These are phyloP conservation scores for Silurus meridionalis DNA, from an alignment of 2,113 vertebrate genomes.

Conservation along the genomic window DNA sequence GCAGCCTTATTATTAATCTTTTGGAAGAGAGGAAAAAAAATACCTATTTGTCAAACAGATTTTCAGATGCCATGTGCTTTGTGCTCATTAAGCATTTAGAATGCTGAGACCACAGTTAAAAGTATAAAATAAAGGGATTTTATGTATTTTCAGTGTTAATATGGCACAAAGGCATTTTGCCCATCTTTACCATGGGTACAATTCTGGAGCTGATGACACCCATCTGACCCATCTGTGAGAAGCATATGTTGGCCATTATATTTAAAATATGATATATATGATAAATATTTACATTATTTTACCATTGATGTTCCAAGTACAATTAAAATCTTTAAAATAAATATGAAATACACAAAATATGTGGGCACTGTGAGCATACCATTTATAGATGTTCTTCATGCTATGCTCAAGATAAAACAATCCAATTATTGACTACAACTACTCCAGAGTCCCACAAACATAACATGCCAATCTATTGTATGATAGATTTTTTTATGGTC, in stretches of 20 bases:
- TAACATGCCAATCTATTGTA: background rate
- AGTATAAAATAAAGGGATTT: background rate
- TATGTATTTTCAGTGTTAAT: background rate
- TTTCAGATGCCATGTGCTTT: background rate
- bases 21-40: background rate
- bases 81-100: background rate
- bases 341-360: background rate
- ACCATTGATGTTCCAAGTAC: too few species aligned
- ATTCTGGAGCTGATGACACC: background rate
- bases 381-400: background rate
- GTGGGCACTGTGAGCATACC: background rate
- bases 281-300: too few species aligned
- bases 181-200: background rate
- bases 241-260: background rate
- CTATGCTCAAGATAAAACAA: background rate
- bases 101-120: background rate
- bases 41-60: background rate
- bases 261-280: background rate
- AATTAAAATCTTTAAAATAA: background rate
- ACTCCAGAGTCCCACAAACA: background rate
- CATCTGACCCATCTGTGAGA: background rate
- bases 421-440: too few species aligned
- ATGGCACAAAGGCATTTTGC: background rate
- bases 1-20: constrained; percentile 99
- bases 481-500: too few species aligned